A percentile compares a stretch with the other conserved stretches of the same genome.
These are phyloP conservation scores for Eumacrocentrus americanus DNA, from an alignment of 2,888 invertebrate species.

Conservation along the genomic window DNA sequence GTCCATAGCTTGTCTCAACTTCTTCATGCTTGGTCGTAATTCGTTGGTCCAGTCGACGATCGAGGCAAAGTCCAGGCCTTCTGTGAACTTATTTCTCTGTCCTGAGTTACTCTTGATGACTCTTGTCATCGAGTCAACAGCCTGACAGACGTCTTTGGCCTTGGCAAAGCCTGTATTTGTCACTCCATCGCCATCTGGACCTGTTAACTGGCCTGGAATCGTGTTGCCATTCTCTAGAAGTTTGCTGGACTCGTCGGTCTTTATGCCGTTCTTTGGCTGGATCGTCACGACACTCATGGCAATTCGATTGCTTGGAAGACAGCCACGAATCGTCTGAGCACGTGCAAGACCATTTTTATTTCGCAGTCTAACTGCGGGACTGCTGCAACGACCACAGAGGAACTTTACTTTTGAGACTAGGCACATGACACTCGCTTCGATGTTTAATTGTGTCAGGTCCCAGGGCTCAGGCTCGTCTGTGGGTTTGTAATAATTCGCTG, in stretches of 20 bases:
- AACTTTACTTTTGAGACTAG: slow-evolving; percentile 83
- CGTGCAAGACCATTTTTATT: slow-evolving; percentile 59
- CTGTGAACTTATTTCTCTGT: slow-evolving; percentile 75
- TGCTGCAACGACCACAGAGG: slow-evolving; percentile 75
- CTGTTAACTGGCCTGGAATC: not conserved
- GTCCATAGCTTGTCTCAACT: slow-evolving; percentile 80
- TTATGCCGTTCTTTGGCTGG: slow-evolving; percentile 54
- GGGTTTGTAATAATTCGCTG: slow-evolving; percentile 79
- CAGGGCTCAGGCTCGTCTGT: slow-evolving; percentile 84
- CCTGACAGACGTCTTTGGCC: slow-evolving; percentile 62
- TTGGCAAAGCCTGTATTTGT: slow-evolving; percentile 51
- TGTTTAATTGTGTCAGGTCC: slow-evolving; percentile 84
- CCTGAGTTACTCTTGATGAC: slow-evolving; percentile 64
- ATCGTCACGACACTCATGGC: slow-evolving; percentile 52
- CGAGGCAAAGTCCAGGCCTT: slow-evolving; percentile 71
- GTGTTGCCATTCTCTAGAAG: slow-evolving; percentile 44
- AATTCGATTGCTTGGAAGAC: slow-evolving; percentile 17
- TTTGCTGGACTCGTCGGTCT: slow-evolving; percentile 54
- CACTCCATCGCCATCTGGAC: slow-evolving; percentile 42
- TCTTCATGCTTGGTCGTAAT: slow-evolving; percentile 79
- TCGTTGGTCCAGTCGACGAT: slow-evolving; percentile 79
- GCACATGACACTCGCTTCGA: slow-evolving; percentile 87
- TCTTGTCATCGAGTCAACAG: slow-evolving; percentile 65
- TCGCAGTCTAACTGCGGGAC: slow-evolving; percentile 72
- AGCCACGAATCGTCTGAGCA: slow-evolving; percentile 49